These are phyloP conservation scores for Tachina lurida DNA, from an alignment of 2,888 invertebrate genomes.

Conservation along the genomic window DNA sequence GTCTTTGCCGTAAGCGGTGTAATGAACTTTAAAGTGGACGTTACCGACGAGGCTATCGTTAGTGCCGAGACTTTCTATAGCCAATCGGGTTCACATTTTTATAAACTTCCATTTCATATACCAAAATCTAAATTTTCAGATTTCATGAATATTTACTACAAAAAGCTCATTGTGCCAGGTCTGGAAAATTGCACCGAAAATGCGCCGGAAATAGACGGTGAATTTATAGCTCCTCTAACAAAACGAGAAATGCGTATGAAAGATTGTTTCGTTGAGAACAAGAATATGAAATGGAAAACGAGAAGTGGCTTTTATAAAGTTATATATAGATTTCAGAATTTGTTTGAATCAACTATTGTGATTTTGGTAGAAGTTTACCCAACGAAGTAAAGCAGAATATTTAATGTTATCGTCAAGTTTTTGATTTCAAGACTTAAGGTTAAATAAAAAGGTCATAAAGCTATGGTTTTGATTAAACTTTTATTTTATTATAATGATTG, in stretches of 20 bases:
- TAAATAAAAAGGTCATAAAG: no score
- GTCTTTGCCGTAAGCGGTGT: not conserved
- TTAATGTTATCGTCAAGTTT: not conserved
- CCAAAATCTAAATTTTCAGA: not conserved
- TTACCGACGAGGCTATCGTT: not conserved
- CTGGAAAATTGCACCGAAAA: conserved; percentile 14
- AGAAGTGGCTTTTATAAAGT: conserved; percentile 21
- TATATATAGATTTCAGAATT: not conserved
- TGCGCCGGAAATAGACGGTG: not conserved
- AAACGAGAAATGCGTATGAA: not conserved
- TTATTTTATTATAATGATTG: no score
- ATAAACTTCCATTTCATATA: not conserved
- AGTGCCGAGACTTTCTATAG: not conserved
- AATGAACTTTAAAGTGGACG: not conserved
- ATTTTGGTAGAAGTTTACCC: not conserved
- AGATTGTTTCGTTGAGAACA: conserved; percentile 4
- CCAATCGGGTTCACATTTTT: not conserved
- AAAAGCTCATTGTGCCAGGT: not conserved
- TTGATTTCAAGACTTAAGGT: no score
- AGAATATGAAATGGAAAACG: not conserved
- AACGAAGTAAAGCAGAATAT: not conserved
- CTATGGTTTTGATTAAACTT: no score
- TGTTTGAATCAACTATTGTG: not conserved
- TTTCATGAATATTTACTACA: conserved; percentile 6
- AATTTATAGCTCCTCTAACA: conserved; percentile 16